phyloP scores from a whole-genome alignment of 1,140 invertebrate species.

The Ladona fulva region DNA sequence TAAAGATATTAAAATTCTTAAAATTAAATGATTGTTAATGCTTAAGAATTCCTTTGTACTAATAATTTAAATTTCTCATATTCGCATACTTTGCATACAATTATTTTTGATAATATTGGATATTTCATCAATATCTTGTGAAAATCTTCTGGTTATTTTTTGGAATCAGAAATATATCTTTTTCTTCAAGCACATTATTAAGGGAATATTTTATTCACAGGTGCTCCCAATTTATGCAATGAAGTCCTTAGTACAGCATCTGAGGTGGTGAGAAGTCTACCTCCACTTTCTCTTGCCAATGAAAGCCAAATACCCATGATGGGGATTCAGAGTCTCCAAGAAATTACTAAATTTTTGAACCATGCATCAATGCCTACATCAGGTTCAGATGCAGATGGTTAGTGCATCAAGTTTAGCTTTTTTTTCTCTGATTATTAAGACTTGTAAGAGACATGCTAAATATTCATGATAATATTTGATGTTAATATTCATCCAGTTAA shows the following conservation, averaged over 20 bases:
- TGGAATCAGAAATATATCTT: too few relatives aligned
- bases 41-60: too few relatives aligned
- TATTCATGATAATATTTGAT: too few relatives aligned
- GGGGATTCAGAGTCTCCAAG: conserved; percentile 44
- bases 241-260: conserved; percentile 50
- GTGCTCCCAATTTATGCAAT: conserved; percentile 41
- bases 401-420: conserved; percentile 16
- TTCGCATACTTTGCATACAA: too few relatives aligned
- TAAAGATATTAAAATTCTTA: too few relatives aligned
- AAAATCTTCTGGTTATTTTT: too few relatives aligned
- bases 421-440: conserved; percentile 14
- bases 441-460: too few relatives aligned
- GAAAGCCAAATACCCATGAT: conserved; percentile 47
- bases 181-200: neutral
- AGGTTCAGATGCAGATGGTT: conserved; percentile 42
- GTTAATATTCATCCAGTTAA: too few relatives aligned
- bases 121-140: too few relatives aligned
- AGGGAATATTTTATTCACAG: conserved; percentile 23
- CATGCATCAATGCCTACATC: conserved; percentile 42
- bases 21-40: too few relatives aligned
- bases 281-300: conserved; percentile 50
- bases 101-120: too few relatives aligned
- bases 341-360: conserved; percentile 47
- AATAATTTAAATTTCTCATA: too few relatives aligned
- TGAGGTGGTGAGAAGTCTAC: conserved; percentile 45